phyloP scores from a whole-genome alignment of 2,797 vertebrate genomes.

The Bovichtus variegatus region DNA sequence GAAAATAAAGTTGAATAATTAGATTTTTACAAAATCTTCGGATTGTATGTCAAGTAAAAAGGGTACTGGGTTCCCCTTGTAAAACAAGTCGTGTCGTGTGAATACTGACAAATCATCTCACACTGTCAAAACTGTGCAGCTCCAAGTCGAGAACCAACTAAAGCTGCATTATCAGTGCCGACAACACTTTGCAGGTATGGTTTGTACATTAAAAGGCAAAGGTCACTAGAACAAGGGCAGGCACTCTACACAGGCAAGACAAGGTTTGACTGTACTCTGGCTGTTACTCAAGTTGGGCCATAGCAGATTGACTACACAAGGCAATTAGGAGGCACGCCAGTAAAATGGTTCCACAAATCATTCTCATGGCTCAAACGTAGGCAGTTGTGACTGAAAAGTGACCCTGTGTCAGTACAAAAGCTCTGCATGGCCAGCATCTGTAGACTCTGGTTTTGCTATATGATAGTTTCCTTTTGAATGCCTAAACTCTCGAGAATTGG shows the following conservation, averaged over 20 bases:
- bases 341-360: background rate
- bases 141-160: conserved; percentile 9
- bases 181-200: conserved; percentile 59
- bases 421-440: background rate
- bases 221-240: conserved; percentile 40
- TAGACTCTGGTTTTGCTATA: background rate
- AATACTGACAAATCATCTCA: background rate
- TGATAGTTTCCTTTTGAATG: conserved; percentile 2
- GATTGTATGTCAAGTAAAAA: background rate
- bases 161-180: conserved; percentile 39
- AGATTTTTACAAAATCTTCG: background rate
- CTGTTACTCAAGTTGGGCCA: conserved; percentile 9
- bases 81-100: background rate
- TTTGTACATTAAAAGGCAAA: conserved; percentile 59
- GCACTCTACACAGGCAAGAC: background rate
- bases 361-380: background rate
- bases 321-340: background rate
- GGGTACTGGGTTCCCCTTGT: background rate
- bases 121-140: conserved; percentile 25
- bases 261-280: conserved; percentile 6
- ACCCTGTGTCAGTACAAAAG: background rate
- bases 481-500: background rate
- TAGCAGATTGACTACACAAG: conserved; percentile 1
- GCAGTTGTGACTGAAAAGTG: background rate
- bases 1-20: background rate